Conservation (phyloP, 1,140 invertebrate species). For the Halictus rubicundus region DNA sequence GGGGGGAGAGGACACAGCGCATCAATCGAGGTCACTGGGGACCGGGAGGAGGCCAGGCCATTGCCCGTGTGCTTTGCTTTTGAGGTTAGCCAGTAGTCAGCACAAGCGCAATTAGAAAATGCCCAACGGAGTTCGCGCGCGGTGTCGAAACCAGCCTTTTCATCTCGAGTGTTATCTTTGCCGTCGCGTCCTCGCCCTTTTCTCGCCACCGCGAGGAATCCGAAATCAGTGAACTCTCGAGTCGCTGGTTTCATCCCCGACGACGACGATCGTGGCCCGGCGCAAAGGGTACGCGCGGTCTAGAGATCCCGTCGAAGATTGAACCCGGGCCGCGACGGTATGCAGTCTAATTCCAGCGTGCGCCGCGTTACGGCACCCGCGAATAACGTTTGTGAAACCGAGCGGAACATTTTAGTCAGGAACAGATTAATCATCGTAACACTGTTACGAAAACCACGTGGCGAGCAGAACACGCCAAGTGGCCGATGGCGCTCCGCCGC, state of each 20-base stretch:
- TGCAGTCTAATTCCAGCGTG: too few relatives aligned
- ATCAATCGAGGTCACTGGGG: constrained; percentile 78
- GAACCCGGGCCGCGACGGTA: too few relatives aligned
- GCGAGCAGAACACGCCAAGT: neutral
- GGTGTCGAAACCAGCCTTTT: constrained; percentile 46
- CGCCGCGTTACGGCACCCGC: too few relatives aligned
- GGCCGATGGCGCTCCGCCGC: neutral
- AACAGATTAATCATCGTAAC: neutral
- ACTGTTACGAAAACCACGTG: neutral
- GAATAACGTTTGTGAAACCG: too few relatives aligned
- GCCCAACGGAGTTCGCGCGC: constrained; percentile 49
- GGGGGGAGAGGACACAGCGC: constrained; percentile 64
- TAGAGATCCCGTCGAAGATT: too few relatives aligned
- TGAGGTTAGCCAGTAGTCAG: constrained; percentile 73
- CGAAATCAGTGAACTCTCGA: neutral
- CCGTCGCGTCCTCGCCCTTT: neutral
- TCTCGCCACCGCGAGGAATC: constrained; percentile 1
- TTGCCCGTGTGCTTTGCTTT: constrained; percentile 75
- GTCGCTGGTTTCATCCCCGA: neutral
- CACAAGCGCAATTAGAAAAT: constrained; percentile 74
- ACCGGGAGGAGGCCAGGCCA: constrained; percentile 75
- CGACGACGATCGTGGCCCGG: too few relatives aligned
- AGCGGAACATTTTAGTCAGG: neutral
- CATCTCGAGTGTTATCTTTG: neutral
- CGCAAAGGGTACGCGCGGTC: too few relatives aligned